Evolutionary conservation across 2,113 vertebrate species (phyloP).

Genomic region (Eublepharis macularius): DNA sequence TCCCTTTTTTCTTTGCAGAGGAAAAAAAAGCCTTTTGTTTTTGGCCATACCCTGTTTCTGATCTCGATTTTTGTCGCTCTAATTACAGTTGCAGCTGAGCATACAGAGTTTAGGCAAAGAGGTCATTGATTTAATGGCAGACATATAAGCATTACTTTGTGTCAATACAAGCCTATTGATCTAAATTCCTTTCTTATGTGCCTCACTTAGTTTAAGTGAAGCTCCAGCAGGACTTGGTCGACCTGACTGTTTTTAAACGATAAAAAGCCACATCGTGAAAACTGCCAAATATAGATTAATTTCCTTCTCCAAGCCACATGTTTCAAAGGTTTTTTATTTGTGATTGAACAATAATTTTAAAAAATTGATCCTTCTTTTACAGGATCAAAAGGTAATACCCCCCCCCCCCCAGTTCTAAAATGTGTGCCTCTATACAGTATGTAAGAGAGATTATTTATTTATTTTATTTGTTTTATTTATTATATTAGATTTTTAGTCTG

Average conservation of each 20-base stretch:
- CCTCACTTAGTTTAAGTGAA: slow-evolving; percentile 1
- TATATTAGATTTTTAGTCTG: too few species aligned
- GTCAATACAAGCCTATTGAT: slow-evolving; percentile 11
- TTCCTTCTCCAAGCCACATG: background rate
- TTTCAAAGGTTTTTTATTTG: background rate
- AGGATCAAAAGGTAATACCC: background rate
- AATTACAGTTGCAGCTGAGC: background rate
- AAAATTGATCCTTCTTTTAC: background rate
- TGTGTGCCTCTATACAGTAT: background rate
- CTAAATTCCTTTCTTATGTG: background rate
- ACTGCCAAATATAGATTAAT: background rate
- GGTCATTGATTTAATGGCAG: background rate
- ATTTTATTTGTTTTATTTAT: too few species aligned
- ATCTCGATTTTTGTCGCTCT: background rate
- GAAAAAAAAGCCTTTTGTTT: background rate
- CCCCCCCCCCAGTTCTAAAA: background rate
- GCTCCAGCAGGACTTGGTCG: background rate
- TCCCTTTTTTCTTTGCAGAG: background rate
- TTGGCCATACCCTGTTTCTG: background rate
- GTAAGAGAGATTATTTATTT: background rate
- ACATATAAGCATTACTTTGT: background rate
- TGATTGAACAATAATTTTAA: background rate
- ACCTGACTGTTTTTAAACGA: background rate
- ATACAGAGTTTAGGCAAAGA: background rate
- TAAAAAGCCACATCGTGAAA: slow-evolving; percentile 10